Conservation (phyloP, 1,140 invertebrate genomes). For the Apis florea region DNA sequence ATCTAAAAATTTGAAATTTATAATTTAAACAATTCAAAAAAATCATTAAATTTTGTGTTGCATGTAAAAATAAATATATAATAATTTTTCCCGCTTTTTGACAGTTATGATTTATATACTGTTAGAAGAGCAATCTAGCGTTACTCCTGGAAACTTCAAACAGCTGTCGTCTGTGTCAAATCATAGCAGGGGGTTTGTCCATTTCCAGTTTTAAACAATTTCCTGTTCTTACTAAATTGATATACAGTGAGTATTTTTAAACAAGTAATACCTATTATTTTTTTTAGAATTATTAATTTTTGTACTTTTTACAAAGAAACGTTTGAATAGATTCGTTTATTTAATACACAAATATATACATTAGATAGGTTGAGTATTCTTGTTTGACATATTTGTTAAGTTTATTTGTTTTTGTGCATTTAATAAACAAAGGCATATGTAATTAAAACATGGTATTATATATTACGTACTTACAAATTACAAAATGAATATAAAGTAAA, state of each 20-base stretch:
- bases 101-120: neutral
- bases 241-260: slow-evolving; percentile 47
- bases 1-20: neutral
- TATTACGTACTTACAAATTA: neutral
- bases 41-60: neutral
- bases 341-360: neutral
- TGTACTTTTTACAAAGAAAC: neutral
- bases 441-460: too few species aligned
- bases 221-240: slow-evolving; percentile 30
- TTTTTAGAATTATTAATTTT: neutral
- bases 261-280: neutral
- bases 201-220: slow-evolving; percentile 27
- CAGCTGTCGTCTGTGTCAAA: slow-evolving; percentile 74
- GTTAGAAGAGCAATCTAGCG: slow-evolving; percentile 55
- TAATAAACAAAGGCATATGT: neutral
- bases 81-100: neutral
- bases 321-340: neutral
- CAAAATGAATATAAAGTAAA: neutral
- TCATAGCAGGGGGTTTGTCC: slow-evolving; percentile 61
- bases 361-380: neutral
- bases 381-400: neutral
- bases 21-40: neutral
- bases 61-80: neutral
- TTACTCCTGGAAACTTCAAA: slow-evolving; percentile 52
- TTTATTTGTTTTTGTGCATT: neutral